Conservation (phyloP, 2,888 invertebrate species). For the Tetranychus piercei region DNA sequence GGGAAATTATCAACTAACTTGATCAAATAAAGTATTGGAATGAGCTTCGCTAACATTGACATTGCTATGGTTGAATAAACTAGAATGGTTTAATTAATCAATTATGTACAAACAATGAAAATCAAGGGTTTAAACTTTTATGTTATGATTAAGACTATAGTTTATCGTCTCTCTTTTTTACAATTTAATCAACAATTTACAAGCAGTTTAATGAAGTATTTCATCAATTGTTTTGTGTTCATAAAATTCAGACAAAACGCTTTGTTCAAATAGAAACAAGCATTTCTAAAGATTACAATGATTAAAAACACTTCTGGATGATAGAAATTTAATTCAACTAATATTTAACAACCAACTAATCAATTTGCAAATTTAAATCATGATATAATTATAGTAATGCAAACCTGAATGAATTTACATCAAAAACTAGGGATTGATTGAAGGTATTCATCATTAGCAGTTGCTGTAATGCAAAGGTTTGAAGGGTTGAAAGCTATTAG, state of each 20-base stretch:
- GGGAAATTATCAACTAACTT: not conserved
- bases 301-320: no score
- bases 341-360: no score
- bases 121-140: not conserved
- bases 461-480: no score
- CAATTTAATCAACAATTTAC: not conserved
- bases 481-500: not conserved
- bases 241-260: no score
- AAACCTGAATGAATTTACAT: no score
- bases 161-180: not conserved
- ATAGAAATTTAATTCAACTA: no score
- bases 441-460: not conserved
- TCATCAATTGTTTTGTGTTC: no score
- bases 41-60: not conserved
- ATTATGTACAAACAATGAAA: not conserved
- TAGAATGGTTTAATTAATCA: not conserved
- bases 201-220: no score
- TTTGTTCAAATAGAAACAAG: no score
- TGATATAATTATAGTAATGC: no score
- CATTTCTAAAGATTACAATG: no score
- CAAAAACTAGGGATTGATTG: not conserved
- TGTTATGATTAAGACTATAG: not conserved
- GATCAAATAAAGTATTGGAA: not conserved
- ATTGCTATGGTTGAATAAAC: not conserved
- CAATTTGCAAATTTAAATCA: no score